phyloP scores from a whole-genome alignment of 2,113 vertebrate species.

The Haemorhous mexicanus region DNA sequence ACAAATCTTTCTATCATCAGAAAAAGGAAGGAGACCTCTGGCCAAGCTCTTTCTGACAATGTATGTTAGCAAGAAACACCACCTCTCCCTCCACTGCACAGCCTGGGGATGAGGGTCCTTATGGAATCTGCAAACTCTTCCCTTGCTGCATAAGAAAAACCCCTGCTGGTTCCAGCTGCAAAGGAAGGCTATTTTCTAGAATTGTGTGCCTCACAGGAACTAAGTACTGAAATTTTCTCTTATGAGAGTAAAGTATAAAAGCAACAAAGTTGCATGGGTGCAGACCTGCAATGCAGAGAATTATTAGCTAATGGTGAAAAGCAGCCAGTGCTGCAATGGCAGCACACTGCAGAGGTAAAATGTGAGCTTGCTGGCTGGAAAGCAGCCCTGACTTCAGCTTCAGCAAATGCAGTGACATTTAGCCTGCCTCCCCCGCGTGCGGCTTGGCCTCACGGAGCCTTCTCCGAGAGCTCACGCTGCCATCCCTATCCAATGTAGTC shows the following conservation, averaged over 20 bases:
- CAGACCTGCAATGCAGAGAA: conserved; percentile 28
- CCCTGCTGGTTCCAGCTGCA: not conserved
- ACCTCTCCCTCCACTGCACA: not conserved
- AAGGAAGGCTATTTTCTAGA: not conserved
- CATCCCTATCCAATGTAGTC: rapidly evolving
- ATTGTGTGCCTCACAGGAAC: not conserved
- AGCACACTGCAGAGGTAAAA: not conserved
- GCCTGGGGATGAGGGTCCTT: not conserved
- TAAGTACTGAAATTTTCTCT: not conserved
- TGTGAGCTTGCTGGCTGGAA: not conserved
- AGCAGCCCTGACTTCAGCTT: not conserved
- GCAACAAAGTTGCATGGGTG: not conserved
- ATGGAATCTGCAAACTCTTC: not conserved
- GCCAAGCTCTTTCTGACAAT: not conserved
- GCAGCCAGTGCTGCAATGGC: not conserved
- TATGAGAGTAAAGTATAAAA: not conserved
- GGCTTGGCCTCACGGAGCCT: not conserved
- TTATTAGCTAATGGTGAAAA: not conserved
- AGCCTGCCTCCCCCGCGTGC: not conserved
- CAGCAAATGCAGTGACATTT: conserved; percentile 6
- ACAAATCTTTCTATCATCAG: not conserved
- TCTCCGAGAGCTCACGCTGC: not conserved
- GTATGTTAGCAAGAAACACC: not conserved
- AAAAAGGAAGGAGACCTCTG: not conserved
- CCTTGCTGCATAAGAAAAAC: not conserved